These are phyloP conservation scores for Esox masquinongy DNA, from an alignment of 2,797 vertebrate species.

Conservation along the genomic window DNA sequence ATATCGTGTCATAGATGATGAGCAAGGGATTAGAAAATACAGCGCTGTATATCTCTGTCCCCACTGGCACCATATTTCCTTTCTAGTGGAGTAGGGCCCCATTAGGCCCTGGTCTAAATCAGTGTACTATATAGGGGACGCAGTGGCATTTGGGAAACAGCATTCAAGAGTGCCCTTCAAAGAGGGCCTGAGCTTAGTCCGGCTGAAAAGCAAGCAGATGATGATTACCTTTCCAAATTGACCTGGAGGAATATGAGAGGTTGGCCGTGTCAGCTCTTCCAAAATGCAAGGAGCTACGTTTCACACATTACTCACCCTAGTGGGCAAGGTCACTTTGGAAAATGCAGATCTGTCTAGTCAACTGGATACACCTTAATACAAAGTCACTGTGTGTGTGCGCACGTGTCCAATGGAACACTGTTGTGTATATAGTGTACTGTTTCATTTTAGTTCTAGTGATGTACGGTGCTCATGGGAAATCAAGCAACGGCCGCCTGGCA, in stretches of 20 bases:
- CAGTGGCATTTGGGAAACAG: conserved; percentile 7
- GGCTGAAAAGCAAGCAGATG: conserved; percentile 13
- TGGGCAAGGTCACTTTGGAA: conserved; percentile 45
- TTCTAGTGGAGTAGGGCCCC: background rate
- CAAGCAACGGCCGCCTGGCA: conserved; percentile 39
- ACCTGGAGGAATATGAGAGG: conserved; percentile 1
- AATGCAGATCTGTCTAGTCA: conserved; percentile 41
- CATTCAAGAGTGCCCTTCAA: conserved; percentile 37
- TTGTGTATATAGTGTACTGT: too few relatives aligned
- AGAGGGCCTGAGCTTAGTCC: conserved; percentile 30
- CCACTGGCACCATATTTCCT: background rate
- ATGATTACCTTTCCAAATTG: conserved; percentile 11
- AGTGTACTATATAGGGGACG: too few relatives aligned
- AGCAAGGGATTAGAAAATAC: conserved; percentile 2
- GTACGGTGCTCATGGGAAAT: conserved; percentile 61
- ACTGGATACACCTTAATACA: conserved; percentile 36
- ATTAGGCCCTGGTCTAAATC: too few relatives aligned
- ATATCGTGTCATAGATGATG: conserved; percentile 15
- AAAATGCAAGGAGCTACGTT: background rate
- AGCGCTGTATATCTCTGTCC: background rate
- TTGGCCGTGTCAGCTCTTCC: background rate
- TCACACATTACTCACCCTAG: background rate
- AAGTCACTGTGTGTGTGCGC: background rate
- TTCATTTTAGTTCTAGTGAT: conserved; percentile 28
- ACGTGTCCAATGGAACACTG: too few relatives aligned